These are phyloP conservation scores for Clarias fuscus DNA, from an alignment of 2,797 vertebrate species.

Conservation along the genomic window DNA sequence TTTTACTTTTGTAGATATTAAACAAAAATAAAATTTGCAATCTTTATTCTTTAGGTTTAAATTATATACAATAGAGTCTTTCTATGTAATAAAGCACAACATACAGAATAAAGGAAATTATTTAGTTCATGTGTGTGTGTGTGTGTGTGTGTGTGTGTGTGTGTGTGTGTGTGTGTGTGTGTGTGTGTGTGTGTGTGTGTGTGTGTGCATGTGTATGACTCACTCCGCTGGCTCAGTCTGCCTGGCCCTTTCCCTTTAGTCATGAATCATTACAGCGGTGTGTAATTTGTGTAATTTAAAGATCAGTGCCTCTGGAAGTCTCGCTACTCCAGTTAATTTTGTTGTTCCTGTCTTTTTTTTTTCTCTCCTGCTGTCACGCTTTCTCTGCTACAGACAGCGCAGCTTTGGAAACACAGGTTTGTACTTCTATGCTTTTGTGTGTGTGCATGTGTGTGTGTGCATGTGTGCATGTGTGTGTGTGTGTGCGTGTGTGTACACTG, in stretches of 20 bases:
- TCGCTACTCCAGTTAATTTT: constrained; percentile 27
- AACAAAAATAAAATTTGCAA: neutral
- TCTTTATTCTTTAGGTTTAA: too few relatives aligned
- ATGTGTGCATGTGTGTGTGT: constrained; percentile 30
- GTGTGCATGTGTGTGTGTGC: constrained; percentile 36
- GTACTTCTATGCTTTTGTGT: constrained; percentile 61
- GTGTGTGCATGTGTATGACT: constrained; percentile 8
- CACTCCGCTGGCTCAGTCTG: constrained; percentile 35
- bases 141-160: constrained; percentile 6
- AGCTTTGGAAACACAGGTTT: constrained; percentile 98
- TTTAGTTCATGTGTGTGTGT: neutral
- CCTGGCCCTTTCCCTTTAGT: constrained; percentile 41
- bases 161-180: constrained; percentile 10
- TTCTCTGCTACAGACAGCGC: constrained; percentile 90
- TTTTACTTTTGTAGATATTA: neutral
- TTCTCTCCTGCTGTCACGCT: constrained; percentile 74
- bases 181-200: neutral
- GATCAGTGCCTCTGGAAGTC: constrained; percentile 34
- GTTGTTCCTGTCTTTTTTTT: constrained; percentile 65
- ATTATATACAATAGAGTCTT: neutral
- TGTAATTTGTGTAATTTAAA: constrained; percentile 52
- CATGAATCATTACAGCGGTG: constrained; percentile 50
- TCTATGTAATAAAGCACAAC: neutral
- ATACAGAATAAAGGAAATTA: neutral
- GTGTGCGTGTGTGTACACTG: neutral